These are phyloP conservation scores for Emydocephalus ijimae DNA, from an alignment of 2,113 vertebrate genomes.

Conservation along the genomic window DNA sequence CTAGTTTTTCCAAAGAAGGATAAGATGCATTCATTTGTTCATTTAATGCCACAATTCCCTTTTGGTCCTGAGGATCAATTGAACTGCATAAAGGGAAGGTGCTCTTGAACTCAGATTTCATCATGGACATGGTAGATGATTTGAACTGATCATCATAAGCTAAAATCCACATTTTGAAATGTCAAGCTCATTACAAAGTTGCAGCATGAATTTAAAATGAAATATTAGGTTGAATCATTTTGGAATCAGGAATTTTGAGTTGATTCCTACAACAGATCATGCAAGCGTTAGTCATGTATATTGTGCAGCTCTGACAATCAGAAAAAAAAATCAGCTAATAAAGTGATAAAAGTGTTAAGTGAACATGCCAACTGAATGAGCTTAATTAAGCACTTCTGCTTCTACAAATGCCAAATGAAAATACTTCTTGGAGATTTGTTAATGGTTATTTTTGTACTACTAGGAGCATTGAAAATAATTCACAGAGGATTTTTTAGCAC, in stretches of 20 bases:
- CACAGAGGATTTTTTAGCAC: neutral
- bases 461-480: neutral
- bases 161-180: neutral
- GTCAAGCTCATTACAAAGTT: neutral
- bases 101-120: neutral
- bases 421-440: neutral
- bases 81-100: neutral
- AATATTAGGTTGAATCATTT: neutral
- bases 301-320: neutral
- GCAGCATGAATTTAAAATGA: neutral
- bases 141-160: neutral
- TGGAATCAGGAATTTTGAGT: neutral
- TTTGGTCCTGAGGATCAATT: neutral
- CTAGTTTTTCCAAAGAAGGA: neutral
- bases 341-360: neutral
- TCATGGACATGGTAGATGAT: neutral
- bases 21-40: neutral
- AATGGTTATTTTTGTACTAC: neutral
- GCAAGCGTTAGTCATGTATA: neutral
- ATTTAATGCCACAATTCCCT: neutral
- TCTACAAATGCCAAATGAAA: neutral
- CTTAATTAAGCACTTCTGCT: neutral
- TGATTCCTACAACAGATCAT: neutral
- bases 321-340: neutral
- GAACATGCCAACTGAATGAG: neutral